Evolutionary conservation across 2,888 invertebrate genomes (phyloP).

Genomic region (Drosophila multiciliata): DNA sequence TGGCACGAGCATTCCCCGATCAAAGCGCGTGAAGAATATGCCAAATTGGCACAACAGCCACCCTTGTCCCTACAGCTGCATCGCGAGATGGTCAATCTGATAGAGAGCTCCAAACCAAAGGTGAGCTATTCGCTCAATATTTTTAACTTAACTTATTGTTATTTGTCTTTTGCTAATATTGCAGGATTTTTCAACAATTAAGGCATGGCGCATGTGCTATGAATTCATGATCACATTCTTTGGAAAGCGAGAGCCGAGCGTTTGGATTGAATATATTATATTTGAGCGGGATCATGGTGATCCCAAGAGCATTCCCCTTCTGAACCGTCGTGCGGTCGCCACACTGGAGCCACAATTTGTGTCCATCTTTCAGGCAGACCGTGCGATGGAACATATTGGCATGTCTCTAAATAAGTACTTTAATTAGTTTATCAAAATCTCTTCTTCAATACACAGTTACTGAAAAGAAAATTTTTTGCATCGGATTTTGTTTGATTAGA

Average conservation of each 20-base stretch:
- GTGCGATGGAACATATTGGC: constrained; percentile 57
- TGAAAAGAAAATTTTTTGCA: not conserved
- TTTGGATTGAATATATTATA: constrained; percentile 91
- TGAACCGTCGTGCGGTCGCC: constrained; percentile 88
- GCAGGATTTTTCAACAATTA: constrained; percentile 83
- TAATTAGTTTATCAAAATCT: constrained; percentile 1
- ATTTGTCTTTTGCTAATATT: constrained; percentile 72
- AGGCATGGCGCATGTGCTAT: constrained; percentile 87
- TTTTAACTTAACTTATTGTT: not conserved
- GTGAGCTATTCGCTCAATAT: constrained; percentile 9
- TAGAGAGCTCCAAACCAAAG: constrained; percentile 69
- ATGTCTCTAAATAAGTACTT: constrained; percentile 42
- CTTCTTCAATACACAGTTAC: not conserved
- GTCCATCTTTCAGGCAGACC: constrained; percentile 59
- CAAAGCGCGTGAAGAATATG: constrained; percentile 88
- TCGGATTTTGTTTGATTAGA: not conserved
- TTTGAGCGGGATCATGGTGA: constrained; percentile 89
- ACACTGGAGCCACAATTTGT: constrained; percentile 85
- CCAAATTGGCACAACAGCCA: constrained; percentile 87
- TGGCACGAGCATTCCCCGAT: constrained; percentile 82
- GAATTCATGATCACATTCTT: constrained; percentile 88
- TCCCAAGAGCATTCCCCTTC: constrained; percentile 86
- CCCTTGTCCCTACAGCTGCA: constrained; percentile 87
- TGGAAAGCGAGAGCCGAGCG: constrained; percentile 87
- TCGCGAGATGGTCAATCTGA: constrained; percentile 87